These are phyloP conservation scores for Callinectes sapidus DNA, from an alignment of 2,888 invertebrate genomes.

Conservation along the genomic window DNA sequence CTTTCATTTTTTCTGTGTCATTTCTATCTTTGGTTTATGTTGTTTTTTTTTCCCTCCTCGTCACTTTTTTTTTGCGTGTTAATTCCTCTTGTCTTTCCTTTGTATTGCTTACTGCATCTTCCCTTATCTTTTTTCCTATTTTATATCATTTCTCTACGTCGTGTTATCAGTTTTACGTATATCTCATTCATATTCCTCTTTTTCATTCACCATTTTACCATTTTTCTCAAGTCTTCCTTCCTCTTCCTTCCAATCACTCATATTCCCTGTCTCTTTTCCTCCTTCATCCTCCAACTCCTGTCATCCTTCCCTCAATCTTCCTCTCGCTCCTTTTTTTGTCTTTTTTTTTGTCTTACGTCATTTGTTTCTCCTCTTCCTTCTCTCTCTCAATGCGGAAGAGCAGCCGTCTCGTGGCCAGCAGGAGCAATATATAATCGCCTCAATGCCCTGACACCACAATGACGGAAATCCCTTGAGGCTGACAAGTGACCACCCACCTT, in stretches of 20 bases:
- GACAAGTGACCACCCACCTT: background rate
- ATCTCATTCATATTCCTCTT: background rate
- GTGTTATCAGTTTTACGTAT: background rate
- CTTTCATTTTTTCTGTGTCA: background rate
- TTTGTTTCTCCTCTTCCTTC: background rate
- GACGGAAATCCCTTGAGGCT: slow-evolving; percentile 14
- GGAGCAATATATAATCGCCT: background rate
- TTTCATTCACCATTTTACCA: background rate
- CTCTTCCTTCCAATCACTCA: background rate
- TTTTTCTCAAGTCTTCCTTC: background rate
- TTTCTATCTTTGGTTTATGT: background rate
- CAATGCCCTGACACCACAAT: slow-evolving; percentile 31
- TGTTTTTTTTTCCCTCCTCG: background rate
- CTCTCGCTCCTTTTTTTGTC: background rate
- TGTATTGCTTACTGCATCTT: background rate
- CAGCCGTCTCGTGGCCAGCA: background rate
- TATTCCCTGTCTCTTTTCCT: background rate
- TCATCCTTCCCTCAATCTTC: background rate
- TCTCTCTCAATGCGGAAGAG: background rate
- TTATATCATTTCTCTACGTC: background rate
- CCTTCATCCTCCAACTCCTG: background rate
- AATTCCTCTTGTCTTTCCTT: background rate
- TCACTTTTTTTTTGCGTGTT: background rate
- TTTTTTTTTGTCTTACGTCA: background rate
- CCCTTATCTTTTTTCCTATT: background rate